These are phyloP conservation scores for Campoletis sonorensis DNA, from an alignment of 1,140 invertebrate genomes.

Conservation along the genomic window DNA sequence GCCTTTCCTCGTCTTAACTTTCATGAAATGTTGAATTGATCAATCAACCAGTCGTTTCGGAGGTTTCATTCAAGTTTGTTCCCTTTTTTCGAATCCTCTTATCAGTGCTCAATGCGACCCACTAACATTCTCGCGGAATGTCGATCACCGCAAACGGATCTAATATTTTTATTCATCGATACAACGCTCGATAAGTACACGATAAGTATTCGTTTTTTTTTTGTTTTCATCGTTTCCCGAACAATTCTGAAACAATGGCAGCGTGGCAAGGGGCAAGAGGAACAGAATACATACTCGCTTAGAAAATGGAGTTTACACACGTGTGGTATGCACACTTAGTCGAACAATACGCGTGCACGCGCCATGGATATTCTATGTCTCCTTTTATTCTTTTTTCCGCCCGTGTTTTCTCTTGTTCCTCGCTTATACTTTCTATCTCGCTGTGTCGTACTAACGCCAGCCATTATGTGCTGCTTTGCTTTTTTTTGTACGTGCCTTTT, in stretches of 20 bases:
- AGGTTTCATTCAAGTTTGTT: no score
- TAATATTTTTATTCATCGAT: slow-evolving; percentile 14
- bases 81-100: no score
- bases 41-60: no score
- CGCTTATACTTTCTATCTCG: neutral
- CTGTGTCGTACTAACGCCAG: neutral
- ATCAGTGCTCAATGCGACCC: no score
- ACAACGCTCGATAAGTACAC: neutral
- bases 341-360: slow-evolving; percentile 38
- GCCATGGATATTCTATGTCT: slow-evolving; percentile 19
- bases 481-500: slow-evolving; percentile 44
- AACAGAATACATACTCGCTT: neutral
- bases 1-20: no score
- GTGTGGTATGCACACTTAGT: slow-evolving; percentile 25
- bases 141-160: neutral
- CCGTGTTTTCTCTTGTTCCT: neutral
- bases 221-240: neutral
- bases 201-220: neutral
- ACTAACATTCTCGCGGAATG: no score
- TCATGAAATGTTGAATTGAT: no score
- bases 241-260: neutral
- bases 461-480: neutral
- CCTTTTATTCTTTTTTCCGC: neutral
- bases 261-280: neutral
- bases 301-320: slow-evolving; percentile 34